phyloP scores from a whole-genome alignment of 2,797 vertebrate species.

The Anabacerthia variegaticeps region DNA sequence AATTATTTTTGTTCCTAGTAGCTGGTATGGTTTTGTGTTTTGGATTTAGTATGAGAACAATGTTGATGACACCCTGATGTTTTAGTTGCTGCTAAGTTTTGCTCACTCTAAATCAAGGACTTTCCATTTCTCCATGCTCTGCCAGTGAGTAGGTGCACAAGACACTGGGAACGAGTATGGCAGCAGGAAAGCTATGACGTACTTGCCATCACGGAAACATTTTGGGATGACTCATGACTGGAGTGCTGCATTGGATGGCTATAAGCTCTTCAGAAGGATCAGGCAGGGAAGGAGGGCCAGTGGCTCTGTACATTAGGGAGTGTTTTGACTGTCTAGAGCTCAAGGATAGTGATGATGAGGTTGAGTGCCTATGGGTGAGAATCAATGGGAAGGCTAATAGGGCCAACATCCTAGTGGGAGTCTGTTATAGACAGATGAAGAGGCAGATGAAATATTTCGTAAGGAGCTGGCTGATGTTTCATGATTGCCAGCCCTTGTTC shows the following conservation, averaged over 20 bases:
- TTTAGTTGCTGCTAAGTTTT: not conserved
- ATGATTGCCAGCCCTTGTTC: not conserved
- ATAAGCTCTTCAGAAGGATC: not conserved
- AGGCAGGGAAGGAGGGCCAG: not conserved
- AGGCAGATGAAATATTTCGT: not conserved
- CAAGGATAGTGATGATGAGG: not conserved
- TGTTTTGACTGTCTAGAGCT: not conserved
- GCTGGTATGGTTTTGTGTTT: not conserved
- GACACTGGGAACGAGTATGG: not conserved
- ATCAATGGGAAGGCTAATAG: not conserved
- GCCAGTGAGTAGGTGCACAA: not conserved
- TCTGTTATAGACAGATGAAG: not conserved
- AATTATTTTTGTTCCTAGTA: not conserved
- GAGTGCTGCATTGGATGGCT: not conserved
- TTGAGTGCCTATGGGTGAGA: not conserved
- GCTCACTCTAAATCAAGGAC: not conserved
- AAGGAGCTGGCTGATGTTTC: not conserved
- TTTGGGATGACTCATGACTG: not conserved
- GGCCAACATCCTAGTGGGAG: too few species aligned
- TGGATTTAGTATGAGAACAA: not conserved
- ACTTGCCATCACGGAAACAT: not conserved
- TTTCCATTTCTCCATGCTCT: not conserved
- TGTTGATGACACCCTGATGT: not conserved
- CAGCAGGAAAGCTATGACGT: not conserved
- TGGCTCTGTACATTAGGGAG: not conserved